Conservation (phyloP, 92 coral and sea anemone genomes). For the Pocillopora grandis region DNA sequence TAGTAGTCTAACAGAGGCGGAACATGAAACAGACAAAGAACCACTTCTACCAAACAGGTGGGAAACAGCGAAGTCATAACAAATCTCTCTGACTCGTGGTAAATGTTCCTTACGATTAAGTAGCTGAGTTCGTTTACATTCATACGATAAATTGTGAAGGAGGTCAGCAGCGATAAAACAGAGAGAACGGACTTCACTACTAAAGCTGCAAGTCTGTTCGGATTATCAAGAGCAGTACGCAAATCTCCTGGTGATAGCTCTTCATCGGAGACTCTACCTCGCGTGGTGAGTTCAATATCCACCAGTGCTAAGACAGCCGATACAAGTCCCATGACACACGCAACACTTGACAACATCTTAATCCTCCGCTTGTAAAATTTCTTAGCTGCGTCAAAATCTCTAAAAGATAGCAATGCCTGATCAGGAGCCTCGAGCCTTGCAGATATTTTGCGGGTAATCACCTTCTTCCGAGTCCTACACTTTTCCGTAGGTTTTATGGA, state of each 20-base stretch:
- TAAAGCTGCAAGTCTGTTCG: constrained; percentile 63
- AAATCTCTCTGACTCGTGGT: constrained; percentile 83
- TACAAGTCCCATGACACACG: constrained; percentile 70
- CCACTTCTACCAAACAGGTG: constrained; percentile 66
- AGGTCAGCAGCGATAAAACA: constrained; percentile 72
- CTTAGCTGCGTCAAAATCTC: constrained; percentile 79
- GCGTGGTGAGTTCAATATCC: constrained; percentile 78
- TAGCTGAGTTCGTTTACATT: constrained; percentile 74
- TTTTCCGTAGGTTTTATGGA: constrained; percentile 1
- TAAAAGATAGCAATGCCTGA: constrained; percentile 67
- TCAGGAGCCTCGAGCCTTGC: constrained; percentile 51
- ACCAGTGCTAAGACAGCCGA: constrained; percentile 70
- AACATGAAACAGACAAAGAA: constrained; percentile 77
- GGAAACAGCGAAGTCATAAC: constrained; percentile 67
- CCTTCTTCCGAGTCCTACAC: constrained; percentile 9
- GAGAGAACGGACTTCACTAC: constrained; percentile 70
- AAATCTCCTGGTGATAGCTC: constrained; percentile 32
- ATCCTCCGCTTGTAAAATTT: constrained; percentile 71
- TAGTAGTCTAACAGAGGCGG: constrained; percentile 80
- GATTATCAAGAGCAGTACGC: constrained; percentile 39
- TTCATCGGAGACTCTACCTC: constrained; percentile 33
- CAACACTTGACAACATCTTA: constrained; percentile 68
- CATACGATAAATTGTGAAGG: constrained; percentile 71
- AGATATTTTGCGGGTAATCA: constrained; percentile 2
- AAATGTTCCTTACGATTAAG: constrained; percentile 77